Base-by-base conservation (phyloP, 1,140 invertebrate genomes). In the Drosophila trapezifrons region DNA sequence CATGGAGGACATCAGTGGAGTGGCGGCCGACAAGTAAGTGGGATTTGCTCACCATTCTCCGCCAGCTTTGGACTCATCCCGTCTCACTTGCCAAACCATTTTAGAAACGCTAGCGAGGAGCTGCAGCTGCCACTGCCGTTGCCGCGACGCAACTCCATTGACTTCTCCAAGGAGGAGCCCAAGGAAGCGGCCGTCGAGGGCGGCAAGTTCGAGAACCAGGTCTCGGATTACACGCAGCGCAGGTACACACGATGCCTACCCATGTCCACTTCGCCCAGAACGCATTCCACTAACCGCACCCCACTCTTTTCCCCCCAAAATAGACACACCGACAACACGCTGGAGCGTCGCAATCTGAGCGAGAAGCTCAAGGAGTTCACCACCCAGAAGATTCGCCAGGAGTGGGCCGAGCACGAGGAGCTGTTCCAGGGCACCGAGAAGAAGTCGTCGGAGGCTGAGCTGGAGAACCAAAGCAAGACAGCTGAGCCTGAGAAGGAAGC, bases 141-240 rank as follows among this genome's bases (percentile, higher is more conserved):
- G 76, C 91, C 93, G 13, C 92, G 94, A 27, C 90, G 94, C 38
- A 94, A 94, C 91, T 94, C 94, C 20, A 93, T 92, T 42, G 94
- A 94, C 69, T 90, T 91, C 49, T 93, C 94, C 63, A 93, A 93
- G 58, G 92, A 93, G 55, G 80, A 80, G 73, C 74, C 80, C 45
- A 90, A 92, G 71, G 80, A 86, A 55, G 69, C 66, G 40, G 64
- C 47, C 29, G 46, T 17, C 8, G 90, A 74, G 46, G 80, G 84
- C 63, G 43, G 47, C 42, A 92, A 91, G 37, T 94, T 93, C 73
- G 93, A 94, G 78, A 95, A 95, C 76, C 93, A 95, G 89, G 93
- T 93, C 29, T 95, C 94, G 10, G 94, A 95, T 75, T 95, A 94
- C 76, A 94, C 93, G 6, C 94, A 94, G 73, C 93, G 95, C 83